Evolutionary conservation across 2,797 vertebrate genomes (phyloP).

Genomic region (Coccyzus lansbergi): DNA sequence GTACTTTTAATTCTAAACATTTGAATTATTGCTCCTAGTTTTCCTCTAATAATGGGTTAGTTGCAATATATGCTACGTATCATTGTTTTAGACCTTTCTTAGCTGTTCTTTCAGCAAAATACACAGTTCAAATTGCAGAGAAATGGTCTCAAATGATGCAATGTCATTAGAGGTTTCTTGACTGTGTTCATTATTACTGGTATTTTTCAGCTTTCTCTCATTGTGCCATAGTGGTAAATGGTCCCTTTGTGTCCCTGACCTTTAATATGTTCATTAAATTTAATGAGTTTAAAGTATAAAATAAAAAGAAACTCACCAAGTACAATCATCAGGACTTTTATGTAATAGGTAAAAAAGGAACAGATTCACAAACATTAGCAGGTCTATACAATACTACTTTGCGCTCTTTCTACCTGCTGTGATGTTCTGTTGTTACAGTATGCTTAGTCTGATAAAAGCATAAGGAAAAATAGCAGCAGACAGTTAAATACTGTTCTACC

Average conservation of each 20-base stretch:
- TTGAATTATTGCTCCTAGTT: not conserved
- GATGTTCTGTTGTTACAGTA: not conserved
- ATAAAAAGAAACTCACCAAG: slow-evolving; percentile 31
- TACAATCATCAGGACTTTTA: not conserved
- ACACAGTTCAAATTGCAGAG: not conserved
- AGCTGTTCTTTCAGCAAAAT: slow-evolving; percentile 2
- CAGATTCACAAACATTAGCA: not conserved
- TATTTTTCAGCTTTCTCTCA: slow-evolving; percentile 38
- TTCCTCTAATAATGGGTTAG: not conserved
- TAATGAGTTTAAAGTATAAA: slow-evolving; percentile 49
- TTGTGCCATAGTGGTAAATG: slow-evolving; percentile 20
- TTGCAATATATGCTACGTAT: not conserved
- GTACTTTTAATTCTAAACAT: not conserved
- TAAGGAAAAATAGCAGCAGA: not conserved
- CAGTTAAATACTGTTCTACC: not conserved
- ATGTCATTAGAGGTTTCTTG: not conserved
- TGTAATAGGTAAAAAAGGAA: slow-evolving; percentile 6
- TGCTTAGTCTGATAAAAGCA: not conserved
- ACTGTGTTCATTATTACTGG: not conserved
- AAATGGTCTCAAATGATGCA: not conserved
- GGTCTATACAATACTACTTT: not conserved
- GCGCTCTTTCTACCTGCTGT: not conserved
- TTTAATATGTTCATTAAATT: slow-evolving; percentile 64
- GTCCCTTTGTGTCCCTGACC: slow-evolving; percentile 42
- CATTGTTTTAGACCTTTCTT: not conserved